These are phyloP conservation scores for Myopa testacea DNA, from an alignment of 2,888 invertebrate genomes.

Conservation along the genomic window DNA sequence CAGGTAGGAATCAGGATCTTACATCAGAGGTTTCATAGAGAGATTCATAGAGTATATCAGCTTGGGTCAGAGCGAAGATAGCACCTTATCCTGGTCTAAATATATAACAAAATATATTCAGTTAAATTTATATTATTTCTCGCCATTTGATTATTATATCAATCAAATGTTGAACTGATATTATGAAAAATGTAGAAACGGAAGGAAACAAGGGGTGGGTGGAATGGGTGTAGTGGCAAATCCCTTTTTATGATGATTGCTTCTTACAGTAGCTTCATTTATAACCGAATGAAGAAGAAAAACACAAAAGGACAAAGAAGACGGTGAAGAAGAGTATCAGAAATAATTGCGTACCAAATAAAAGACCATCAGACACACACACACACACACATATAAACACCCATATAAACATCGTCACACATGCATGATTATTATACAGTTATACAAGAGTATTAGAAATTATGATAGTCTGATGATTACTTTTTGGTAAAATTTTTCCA, in stretches of 20 bases:
- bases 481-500: slow-evolving; percentile 20
- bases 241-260: slow-evolving; percentile 37
- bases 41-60: no score
- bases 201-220: background rate
- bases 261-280: slow-evolving; percentile 18
- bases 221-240: background rate
- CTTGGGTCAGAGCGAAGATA: no score
- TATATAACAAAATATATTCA: no score
- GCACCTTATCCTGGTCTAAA: no score
- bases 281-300: slow-evolving; percentile 9
- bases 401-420: background rate
- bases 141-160: no score
- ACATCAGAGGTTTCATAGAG: no score
- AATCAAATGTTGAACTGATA: no score
- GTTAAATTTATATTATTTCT: no score
- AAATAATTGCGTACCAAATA: slow-evolving; percentile 26
- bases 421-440: background rate
- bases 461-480: slow-evolving; percentile 36
- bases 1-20: no score
- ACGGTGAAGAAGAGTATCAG: slow-evolving; percentile 16
- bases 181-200: no score
- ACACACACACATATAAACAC: background rate
- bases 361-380: slow-evolving; percentile 4
- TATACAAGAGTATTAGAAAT: slow-evolving; percentile 33
- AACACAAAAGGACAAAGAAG: background rate